phyloP scores from a whole-genome alignment of 37 sponge, comb jelly and placozoan genomes.

The Dysidea cf. avara region DNA sequence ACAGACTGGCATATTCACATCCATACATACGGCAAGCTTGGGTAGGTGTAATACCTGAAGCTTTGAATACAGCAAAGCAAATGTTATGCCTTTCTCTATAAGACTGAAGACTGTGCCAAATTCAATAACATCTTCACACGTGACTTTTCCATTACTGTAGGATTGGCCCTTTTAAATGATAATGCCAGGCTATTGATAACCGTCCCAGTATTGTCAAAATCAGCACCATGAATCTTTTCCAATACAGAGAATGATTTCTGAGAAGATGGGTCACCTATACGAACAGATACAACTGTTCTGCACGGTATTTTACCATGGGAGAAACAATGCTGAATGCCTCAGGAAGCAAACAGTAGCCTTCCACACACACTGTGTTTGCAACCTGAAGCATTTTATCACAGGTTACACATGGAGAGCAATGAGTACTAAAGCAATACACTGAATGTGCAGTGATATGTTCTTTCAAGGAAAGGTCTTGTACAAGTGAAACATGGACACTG shows the following conservation, averaged over 20 bases:
- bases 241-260: background rate
- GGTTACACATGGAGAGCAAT: background rate
- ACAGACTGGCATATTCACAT: no score
- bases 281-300: background rate
- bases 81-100: slow-evolving; percentile 19
- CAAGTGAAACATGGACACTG: background rate
- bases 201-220: slow-evolving; percentile 2
- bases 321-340: slow-evolving; percentile 14
- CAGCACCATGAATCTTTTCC: slow-evolving; percentile 11
- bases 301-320: background rate
- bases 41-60: slow-evolving; percentile 9
- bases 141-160: no score
- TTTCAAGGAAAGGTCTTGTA: slow-evolving; percentile 2
- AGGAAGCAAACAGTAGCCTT: background rate
- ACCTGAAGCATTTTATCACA: slow-evolving; percentile 6
- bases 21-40: no score
- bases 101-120: slow-evolving; percentile 4
- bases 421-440: background rate
- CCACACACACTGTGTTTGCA: slow-evolving; percentile 5
- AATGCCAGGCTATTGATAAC: background rate
- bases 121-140: slow-evolving; percentile 4
- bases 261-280: background rate
- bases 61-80: slow-evolving; percentile 16
- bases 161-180: background rate
- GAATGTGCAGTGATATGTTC: slow-evolving; percentile 3